Evolutionary conservation across 2,797 vertebrate species (phyloP).

Genomic region (Xiphorhynchus erythropygius): DNA sequence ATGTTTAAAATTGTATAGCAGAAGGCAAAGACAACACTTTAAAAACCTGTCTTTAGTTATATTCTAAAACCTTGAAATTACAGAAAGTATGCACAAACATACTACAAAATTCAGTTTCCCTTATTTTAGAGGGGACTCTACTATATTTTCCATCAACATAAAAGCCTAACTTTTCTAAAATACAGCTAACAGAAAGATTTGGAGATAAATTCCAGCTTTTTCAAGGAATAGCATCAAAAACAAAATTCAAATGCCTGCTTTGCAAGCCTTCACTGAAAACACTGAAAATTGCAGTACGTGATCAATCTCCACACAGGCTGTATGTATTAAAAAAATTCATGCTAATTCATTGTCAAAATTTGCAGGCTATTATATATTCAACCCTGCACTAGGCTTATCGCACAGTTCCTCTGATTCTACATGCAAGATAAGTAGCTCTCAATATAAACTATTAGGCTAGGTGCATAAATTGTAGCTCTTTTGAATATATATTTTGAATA

Average conservation of each 20-base stretch:
- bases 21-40: not conserved
- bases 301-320: not conserved
- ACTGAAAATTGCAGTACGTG: not conserved
- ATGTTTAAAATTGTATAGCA: not conserved
- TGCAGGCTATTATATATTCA: not conserved
- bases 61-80: not conserved
- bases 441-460: not conserved
- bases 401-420: not conserved
- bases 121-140: not conserved
- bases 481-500: not conserved
- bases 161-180: not conserved
- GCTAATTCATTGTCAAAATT: not conserved
- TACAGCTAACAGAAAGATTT: not conserved
- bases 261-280: not conserved
- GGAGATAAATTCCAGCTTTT: not conserved
- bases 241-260: not conserved
- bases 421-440: not conserved
- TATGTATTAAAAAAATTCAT: not conserved
- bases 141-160: not conserved
- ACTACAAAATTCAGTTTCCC: not conserved
- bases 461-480: constrained; percentile 5
- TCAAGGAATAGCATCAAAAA: not conserved
- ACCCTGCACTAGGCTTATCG: not conserved
- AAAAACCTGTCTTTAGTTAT: not conserved
- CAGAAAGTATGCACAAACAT: not conserved